Evolutionary conservation across 1,140 invertebrate genomes (phyloP).

Genomic region (Portunus trituberculatus): DNA sequence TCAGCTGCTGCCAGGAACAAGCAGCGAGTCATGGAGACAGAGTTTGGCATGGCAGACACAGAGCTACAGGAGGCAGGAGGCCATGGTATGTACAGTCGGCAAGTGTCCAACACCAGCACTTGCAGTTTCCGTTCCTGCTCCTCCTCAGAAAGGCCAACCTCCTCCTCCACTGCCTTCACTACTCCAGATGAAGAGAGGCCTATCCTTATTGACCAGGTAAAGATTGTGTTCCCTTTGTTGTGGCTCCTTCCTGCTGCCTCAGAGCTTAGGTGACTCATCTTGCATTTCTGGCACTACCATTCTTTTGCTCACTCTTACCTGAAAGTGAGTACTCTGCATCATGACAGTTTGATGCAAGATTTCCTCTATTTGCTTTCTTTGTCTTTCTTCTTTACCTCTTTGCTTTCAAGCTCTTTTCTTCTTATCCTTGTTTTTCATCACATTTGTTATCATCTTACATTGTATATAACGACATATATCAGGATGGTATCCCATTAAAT

Average conservation of each 20-base stretch:
- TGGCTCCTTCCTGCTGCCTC: background rate
- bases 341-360: background rate
- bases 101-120: constrained; percentile 54
- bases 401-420: too few species aligned
- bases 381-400: background rate
- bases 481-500: too few species aligned
- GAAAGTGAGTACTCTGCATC: background rate
- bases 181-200: constrained; percentile 71
- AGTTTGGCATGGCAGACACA: constrained; percentile 17
- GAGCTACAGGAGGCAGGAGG: background rate
- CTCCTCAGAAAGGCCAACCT: constrained; percentile 61
- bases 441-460: too few species aligned
- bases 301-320: background rate
- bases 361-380: background rate
- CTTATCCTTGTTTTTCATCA: too few species aligned
- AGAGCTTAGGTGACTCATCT: background rate
- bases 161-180: constrained; percentile 60
- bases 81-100: constrained; percentile 40
- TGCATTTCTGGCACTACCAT: background rate
- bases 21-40: constrained; percentile 43
- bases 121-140: constrained; percentile 56
- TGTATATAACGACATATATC: too few species aligned
- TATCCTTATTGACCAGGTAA: constrained; percentile 70
- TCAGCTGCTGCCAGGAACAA: constrained; percentile 59
- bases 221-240: background rate